Evolutionary conservation across 2,797 vertebrate species (phyloP).

Genomic region (Betta splendens): DNA sequence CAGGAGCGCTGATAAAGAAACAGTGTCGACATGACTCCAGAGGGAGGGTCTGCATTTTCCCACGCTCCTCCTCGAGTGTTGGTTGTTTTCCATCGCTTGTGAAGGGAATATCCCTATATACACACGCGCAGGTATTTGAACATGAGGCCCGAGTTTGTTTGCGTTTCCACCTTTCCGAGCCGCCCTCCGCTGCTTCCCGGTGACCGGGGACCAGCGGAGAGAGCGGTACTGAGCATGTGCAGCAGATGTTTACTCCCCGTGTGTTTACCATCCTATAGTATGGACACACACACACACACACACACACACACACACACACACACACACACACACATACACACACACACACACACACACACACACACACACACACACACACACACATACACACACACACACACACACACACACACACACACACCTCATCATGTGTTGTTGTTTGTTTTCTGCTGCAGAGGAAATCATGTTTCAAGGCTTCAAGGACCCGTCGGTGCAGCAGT

Average conservation of each 20-base stretch:
- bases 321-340: slow-evolving; percentile 1
- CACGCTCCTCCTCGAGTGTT: slow-evolving; percentile 1
- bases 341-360: slow-evolving; percentile 8
- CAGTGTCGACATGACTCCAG: slow-evolving; percentile 22
- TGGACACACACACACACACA: slow-evolving; percentile 30
- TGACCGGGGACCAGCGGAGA: slow-evolving; percentile 22
- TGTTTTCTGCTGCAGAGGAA: slow-evolving; percentile 40
- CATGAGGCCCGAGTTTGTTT: slow-evolving; percentile 47
- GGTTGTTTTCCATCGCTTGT: slow-evolving; percentile 10
- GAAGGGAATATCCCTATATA: slow-evolving; percentile 35
- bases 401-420: slow-evolving; percentile 1
- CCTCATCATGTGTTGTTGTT: too few species aligned
- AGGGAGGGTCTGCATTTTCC: slow-evolving; percentile 30
- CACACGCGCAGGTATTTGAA: slow-evolving; percentile 27
- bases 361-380: slow-evolving; percentile 6
- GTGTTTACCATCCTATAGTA: slow-evolving; percentile 49
- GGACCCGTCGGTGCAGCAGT: slow-evolving; percentile 18
- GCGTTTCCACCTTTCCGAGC: slow-evolving; percentile 42
- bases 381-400: slow-evolving; percentile 4
- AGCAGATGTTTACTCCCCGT: slow-evolving; percentile 34
- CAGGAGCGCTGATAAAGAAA: slow-evolving; percentile 1
- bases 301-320: slow-evolving; percentile 8
- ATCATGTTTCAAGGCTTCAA: slow-evolving; percentile 38
- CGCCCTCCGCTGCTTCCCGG: slow-evolving; percentile 18
- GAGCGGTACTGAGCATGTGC: slow-evolving; percentile 36